Conservation (phyloP, 2,113 vertebrate genomes). For the Thamnaconus septentrionalis region DNA sequence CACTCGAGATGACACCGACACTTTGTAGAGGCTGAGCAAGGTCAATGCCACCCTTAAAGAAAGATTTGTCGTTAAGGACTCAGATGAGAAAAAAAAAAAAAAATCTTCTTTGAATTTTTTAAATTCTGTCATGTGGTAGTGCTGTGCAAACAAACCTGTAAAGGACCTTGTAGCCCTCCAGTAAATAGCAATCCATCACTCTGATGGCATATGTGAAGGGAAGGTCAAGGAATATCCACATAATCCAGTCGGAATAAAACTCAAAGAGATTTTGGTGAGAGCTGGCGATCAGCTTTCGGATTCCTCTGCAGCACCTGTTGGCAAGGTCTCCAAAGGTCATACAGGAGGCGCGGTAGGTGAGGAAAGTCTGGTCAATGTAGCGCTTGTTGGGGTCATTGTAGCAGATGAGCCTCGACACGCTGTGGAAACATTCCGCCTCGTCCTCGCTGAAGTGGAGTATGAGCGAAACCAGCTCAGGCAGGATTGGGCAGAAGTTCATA, state of each 20-base stretch:
- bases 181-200: conserved; percentile 82
- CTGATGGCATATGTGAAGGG: conserved; percentile 84
- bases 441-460: conserved; percentile 86
- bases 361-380: conserved; percentile 85
- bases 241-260: conserved; percentile 86
- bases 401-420: conserved; percentile 76
- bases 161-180: conserved; percentile 88
- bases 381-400: conserved; percentile 80
- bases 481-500: conserved; percentile 82
- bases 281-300: conserved; percentile 82
- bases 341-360: conserved; percentile 82
- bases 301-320: conserved; percentile 84
- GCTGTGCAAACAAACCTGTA: conserved; percentile 70
- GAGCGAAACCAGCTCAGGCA: conserved; percentile 82
- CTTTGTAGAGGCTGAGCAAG: conserved; percentile 82
- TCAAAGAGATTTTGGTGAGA: conserved; percentile 82
- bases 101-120: no score
- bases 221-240: conserved; percentile 86
- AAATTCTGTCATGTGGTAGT: background rate
- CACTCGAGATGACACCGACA: conserved; percentile 70
- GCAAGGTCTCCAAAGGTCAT: conserved; percentile 90
- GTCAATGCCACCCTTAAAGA: conserved; percentile 80
- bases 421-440: conserved; percentile 85
- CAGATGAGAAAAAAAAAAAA: background rate
- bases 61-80: conserved; percentile 32